Base-by-base conservation (phyloP, 2,797 vertebrate species). In the Pantherophis vulpinus region DNA sequence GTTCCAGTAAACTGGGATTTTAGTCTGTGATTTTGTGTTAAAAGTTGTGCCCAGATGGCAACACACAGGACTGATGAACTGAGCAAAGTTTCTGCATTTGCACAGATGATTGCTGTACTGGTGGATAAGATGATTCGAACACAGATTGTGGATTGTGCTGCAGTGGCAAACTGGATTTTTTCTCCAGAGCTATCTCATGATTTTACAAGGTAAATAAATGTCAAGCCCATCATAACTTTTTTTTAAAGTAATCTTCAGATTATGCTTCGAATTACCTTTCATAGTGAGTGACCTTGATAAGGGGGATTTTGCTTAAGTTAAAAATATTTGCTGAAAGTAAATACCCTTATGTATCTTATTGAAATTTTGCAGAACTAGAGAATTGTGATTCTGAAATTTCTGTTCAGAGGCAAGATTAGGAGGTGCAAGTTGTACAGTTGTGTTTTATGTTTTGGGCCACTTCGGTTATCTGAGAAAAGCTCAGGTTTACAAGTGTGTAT, bases 141-240 rank as follows among this genome's bases (percentile, higher is more conserved):
- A 0, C 99, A 99, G 96, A 99, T 99, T 59, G 99, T 99, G 54
- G 99, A 99, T 97, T 99, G 99, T 91, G 99, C 99, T 55, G 99
- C 99, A 2, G 99, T 99, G 54, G 99, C 99, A 95, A 99, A 99
- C 96, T 99, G 99, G 99, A 98, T 99, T 96, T 99, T 99, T 97
- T 99, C 99, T 96, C 98, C 99, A 94, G 99, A 99, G 92, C 98
- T 99, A 94, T 98, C 99, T 87, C 99, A 98, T 79, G 99, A 99
- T 97, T 99, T 99, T 96, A 99, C 98, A 93, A 99, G 99, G 99
- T 99, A 97, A 96, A 42, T 86, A 56, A 32, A 51, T 14, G 3
- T 37, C 60, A 88, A 37, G 47, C 6, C 11, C 16, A 6, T 37
- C 32, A 74, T 37, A 87, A 59, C 5, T 90, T 94, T 94, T 5